Evolutionary conservation across 2,113 vertebrate species (phyloP).

Genomic region (Spizaetus ornatus): DNA sequence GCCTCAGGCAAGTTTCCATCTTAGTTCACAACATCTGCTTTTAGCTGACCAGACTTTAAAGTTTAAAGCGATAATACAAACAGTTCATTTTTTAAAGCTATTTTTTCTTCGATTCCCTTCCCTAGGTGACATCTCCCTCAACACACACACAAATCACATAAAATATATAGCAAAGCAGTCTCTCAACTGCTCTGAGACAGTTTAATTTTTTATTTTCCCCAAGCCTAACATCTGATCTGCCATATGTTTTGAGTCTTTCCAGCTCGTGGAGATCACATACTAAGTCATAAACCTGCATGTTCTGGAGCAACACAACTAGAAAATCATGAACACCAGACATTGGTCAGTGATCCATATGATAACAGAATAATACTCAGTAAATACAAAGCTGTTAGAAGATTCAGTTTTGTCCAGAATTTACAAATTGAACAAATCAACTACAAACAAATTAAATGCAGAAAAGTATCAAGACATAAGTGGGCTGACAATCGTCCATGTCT

Average conservation of each 20-base stretch:
- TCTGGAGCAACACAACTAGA: slow-evolving; percentile 46
- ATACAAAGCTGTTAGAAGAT: slow-evolving; percentile 16
- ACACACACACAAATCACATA: slow-evolving; percentile 68
- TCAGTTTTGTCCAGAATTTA: slow-evolving; percentile 12
- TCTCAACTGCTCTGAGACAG: slow-evolving; percentile 69
- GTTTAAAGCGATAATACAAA: slow-evolving; percentile 68
- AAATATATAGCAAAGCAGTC: slow-evolving; percentile 73
- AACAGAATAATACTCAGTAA: slow-evolving; percentile 30
- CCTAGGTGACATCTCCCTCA: slow-evolving; percentile 66
- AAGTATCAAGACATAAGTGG: neutral
- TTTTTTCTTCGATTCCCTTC: slow-evolving; percentile 58
- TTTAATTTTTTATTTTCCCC: slow-evolving; percentile 78
- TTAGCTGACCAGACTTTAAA: slow-evolving; percentile 68
- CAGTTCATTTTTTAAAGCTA: slow-evolving; percentile 62
- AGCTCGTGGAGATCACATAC: slow-evolving; percentile 60
- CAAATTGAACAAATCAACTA: neutral
- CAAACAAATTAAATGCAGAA: neutral
- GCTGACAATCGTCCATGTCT: rapidly evolving
- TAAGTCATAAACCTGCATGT: slow-evolving; percentile 58
- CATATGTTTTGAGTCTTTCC: slow-evolving; percentile 75
- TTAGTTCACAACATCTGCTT: slow-evolving; percentile 69
- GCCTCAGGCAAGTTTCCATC: slow-evolving; percentile 66
- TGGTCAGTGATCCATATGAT: slow-evolving; percentile 40
- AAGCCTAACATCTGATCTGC: slow-evolving; percentile 74
- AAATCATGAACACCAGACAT: slow-evolving; percentile 57